These are phyloP conservation scores for Tanypteryx hageni DNA, from an alignment of 2,888 invertebrate species.

Conservation along the genomic window DNA sequence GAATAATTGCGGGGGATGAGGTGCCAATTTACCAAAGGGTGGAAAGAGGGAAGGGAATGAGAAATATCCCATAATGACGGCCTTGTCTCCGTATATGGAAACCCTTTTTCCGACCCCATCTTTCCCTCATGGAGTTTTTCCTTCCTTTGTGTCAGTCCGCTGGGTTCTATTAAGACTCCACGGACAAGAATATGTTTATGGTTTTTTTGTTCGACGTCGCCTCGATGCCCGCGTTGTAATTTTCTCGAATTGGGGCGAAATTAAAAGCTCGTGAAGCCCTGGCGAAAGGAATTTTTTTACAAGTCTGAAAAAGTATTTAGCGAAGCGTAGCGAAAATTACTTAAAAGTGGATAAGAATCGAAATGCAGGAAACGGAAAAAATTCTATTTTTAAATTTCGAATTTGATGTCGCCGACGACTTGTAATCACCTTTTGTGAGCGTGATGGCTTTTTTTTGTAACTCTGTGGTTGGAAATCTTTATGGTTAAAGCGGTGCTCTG, in stretches of 20 bases:
- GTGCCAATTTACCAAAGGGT: neutral
- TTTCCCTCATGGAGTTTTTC: neutral
- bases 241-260: neutral
- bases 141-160: neutral
- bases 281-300: neutral
- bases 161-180: neutral
- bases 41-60: neutral
- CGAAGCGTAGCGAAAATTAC: neutral
- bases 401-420: neutral
- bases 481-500: neutral
- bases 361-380: neutral
- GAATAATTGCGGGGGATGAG: conserved; percentile 8
- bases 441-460: neutral
- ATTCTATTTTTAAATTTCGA: neutral
- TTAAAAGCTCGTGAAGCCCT: neutral
- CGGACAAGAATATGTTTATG: neutral
- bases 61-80: neutral
- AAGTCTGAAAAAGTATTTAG: neutral
- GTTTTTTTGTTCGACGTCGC: neutral
- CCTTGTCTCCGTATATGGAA: conserved; percentile 16
- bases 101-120: conserved; percentile 18
- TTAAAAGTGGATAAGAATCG: neutral
- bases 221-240: neutral
- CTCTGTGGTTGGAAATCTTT: neutral
- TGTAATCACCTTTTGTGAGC: neutral